Percentiles rank a stretch among this genome's conserved stretches.
phyloP scores from a whole-genome alignment of 2,888 invertebrate genomes.

The Autographa pulchrina region DNA sequence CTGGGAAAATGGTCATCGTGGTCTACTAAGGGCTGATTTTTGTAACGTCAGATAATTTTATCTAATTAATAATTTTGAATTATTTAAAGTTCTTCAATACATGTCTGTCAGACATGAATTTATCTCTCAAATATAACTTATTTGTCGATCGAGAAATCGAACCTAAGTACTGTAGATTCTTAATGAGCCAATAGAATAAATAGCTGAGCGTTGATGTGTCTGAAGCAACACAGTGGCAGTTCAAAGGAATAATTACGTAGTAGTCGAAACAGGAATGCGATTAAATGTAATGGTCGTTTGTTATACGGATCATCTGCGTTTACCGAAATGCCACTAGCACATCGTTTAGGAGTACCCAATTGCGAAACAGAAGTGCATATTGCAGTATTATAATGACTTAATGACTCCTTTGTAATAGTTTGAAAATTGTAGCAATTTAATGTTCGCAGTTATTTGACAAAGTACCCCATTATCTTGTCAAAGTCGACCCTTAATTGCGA shows the following conservation, averaged over 20 bases:
- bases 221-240: too few relatives aligned
- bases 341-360: background rate
- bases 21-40: too few relatives aligned
- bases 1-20: too few relatives aligned
- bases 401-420: background rate
- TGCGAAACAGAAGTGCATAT: background rate
- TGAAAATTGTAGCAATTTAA: slow-evolving; percentile 42
- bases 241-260: background rate
- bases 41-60: too few relatives aligned
- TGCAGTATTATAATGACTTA: background rate
- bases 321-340: background rate
- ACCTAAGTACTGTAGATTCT: too few relatives aligned
- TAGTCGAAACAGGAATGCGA: slow-evolving; percentile 2
- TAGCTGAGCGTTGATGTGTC: too few relatives aligned
- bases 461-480: slow-evolving; percentile 41
- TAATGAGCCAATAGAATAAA: too few relatives aligned
- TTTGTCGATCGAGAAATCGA: too few relatives aligned
- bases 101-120: too few relatives aligned
- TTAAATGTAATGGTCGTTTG: slow-evolving; percentile 1
- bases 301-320: background rate
- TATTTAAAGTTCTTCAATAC: too few relatives aligned
- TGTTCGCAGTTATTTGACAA: slow-evolving; percentile 32
- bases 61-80: too few relatives aligned
- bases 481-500: slow-evolving; percentile 31
- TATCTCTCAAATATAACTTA: too few relatives aligned